Conservation (phyloP, 2,888 invertebrate genomes). For the Tachina grossa region DNA sequence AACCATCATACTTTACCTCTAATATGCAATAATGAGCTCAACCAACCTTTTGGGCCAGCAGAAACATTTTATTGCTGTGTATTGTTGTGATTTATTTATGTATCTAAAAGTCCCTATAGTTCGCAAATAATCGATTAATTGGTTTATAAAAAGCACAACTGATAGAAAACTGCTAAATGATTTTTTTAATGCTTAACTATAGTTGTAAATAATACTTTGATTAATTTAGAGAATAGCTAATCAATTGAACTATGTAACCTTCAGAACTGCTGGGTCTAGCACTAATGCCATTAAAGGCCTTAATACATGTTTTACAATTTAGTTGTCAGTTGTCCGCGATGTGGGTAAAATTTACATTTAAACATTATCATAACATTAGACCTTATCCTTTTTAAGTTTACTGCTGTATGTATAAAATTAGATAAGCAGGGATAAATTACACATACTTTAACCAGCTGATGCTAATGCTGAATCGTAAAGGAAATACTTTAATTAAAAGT, state of each 20-base stretch:
- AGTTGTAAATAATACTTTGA: too few species aligned
- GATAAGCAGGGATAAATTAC: conserved; percentile 30
- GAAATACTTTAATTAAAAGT: conserved; percentile 3
- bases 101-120: background rate
- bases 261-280: conserved; percentile 11
- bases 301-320: background rate
- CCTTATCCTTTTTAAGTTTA: conserved; percentile 11
- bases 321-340: conserved; percentile 14
- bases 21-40: background rate
- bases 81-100: background rate
- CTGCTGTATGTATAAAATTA: background rate
- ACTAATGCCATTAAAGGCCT: background rate
- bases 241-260: background rate
- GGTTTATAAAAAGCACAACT: too few species aligned
- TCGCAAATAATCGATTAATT: too few species aligned
- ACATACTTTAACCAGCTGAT: conserved; percentile 30
- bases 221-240: background rate
- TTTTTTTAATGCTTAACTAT: too few species aligned
- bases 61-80: conserved; percentile 15
- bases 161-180: too few species aligned
- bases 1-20: conserved; percentile 10
- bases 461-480: conserved; percentile 4
- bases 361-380: conserved; percentile 43
- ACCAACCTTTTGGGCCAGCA: conserved; percentile 20
- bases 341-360: conserved; percentile 63